Conservation (phyloP, 2,888 invertebrate genomes). For the Melikaiella ostensackeni region DNA sequence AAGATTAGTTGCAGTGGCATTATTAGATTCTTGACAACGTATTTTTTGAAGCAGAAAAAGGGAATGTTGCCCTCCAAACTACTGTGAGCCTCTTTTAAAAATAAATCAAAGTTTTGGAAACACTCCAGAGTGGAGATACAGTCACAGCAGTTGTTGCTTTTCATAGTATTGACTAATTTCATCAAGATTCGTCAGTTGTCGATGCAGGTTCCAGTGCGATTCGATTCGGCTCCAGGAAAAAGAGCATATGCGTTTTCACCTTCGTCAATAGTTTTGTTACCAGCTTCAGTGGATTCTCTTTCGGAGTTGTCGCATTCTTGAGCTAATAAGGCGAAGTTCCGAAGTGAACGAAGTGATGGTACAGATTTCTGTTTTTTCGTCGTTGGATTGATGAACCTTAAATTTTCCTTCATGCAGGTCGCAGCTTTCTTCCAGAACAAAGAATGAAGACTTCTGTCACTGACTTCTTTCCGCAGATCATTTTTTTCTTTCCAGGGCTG, state of each 20-base stretch:
- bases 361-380: background rate
- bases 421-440: no score
- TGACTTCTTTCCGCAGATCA: no score
- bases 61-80: background rate
- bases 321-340: background rate
- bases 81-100: no score
- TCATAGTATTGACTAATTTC: background rate
- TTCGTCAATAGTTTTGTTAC: background rate
- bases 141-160: no score
- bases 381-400: background rate
- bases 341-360: background rate
- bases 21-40: no score
- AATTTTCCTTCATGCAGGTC: background rate
- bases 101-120: conserved; percentile 7
- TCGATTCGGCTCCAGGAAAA: background rate
- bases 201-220: background rate
- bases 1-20: no score
- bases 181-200: background rate
- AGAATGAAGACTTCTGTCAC: no score
- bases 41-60: background rate
- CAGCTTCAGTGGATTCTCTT: background rate
- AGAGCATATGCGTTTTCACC: background rate
- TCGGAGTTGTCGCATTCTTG: background rate
- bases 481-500: no score
- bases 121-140: background rate